These are phyloP conservation scores for Leptopilina myrica DNA, from an alignment of 2,888 invertebrate genomes.

Conservation along the genomic window DNA sequence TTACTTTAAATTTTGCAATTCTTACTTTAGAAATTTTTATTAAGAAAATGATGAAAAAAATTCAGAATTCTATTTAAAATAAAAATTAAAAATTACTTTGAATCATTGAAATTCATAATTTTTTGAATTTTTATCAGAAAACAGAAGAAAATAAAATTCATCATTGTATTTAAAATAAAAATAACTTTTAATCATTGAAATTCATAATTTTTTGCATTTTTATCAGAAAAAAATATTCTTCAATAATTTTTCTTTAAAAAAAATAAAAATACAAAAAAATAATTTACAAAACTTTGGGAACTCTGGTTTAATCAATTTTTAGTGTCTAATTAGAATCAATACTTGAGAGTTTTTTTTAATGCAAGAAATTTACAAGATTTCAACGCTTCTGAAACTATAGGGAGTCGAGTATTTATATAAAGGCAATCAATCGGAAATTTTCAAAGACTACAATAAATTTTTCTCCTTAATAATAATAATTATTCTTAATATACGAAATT, in stretches of 20 bases:
- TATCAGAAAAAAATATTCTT: too few relatives aligned
- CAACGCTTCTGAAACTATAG: neutral
- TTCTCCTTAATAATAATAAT: neutral
- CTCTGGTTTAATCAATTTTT: neutral
- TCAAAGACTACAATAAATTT: slow-evolving; percentile 8
- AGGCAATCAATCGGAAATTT: slow-evolving; percentile 2
- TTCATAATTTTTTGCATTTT: too few relatives aligned
- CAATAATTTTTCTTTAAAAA: neutral
- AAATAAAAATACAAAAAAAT: neutral
- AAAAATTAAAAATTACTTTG: too few relatives aligned
- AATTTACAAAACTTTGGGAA: neutral
- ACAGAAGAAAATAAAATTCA: too few relatives aligned
- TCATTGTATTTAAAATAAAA: too few relatives aligned
- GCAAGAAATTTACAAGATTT: slow-evolving; percentile 28
- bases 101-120: too few relatives aligned
- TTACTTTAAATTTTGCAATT: too few relatives aligned
- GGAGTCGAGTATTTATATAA: neutral
- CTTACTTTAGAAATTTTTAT: too few relatives aligned
- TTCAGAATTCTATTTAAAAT: too few relatives aligned
- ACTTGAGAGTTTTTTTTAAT: neutral
- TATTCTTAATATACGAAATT: neutral
- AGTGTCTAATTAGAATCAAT: neutral
- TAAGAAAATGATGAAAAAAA: too few relatives aligned
- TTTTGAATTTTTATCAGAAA: too few relatives aligned
- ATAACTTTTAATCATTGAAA: too few relatives aligned